Conservation (phyloP, 2,113 vertebrate genomes). For the Hiodon alosoides region DNA sequence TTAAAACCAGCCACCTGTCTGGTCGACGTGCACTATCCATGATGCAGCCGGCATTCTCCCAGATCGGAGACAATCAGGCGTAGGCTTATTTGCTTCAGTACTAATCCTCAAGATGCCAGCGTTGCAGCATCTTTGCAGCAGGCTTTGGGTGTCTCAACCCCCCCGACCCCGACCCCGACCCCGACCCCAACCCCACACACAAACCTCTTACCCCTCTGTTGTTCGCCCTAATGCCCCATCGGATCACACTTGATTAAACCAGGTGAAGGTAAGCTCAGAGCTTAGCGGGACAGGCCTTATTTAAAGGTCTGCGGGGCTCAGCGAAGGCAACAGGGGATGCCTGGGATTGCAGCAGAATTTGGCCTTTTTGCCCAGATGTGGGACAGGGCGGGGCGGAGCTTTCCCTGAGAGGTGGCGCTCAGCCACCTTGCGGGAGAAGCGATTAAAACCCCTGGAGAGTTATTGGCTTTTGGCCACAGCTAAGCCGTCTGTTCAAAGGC, state of each 20-base stretch:
- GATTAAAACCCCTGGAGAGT: no score
- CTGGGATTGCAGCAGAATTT: background rate
- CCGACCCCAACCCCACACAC: constrained; percentile 2
- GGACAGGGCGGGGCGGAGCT: background rate
- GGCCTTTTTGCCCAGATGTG: background rate
- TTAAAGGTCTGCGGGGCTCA: background rate
- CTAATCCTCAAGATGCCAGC: constrained; percentile 40
- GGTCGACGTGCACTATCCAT: no score
- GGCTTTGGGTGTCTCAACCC: no score
- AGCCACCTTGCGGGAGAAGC: no score
- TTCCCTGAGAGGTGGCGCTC: no score
- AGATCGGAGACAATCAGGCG: no score
- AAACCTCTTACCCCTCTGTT: background rate
- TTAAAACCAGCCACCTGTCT: no score
- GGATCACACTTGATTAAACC: constrained; percentile 17
- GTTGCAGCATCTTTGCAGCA: no score
- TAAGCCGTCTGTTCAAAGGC: background rate
- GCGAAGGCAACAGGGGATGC: background rate
- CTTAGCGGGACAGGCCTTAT: background rate
- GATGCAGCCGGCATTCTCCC: no score
- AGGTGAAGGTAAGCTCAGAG: background rate
- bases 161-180: constrained; percentile 30
- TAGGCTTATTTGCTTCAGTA: no score
- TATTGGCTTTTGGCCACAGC: background rate
- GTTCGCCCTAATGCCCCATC: constrained; percentile 12